phyloP scores from a whole-genome alignment of 2,888 invertebrate species.

The Schrankia costaestrigalis region DNA sequence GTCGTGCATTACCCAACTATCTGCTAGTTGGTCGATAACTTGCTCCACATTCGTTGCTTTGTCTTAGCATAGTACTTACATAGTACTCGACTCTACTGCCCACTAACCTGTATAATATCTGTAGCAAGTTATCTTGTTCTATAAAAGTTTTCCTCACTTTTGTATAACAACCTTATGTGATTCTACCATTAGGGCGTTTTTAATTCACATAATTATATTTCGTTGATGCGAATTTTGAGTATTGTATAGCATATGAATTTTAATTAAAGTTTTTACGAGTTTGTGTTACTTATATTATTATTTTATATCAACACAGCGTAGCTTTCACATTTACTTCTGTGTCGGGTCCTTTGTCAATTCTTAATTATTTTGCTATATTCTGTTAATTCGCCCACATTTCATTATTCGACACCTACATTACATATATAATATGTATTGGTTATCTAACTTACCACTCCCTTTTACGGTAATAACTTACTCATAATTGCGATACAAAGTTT shows the following conservation, averaged over 20 bases:
- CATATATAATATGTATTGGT: too few species aligned
- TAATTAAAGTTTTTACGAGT: conserved; percentile 18
- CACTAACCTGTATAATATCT: conserved; percentile 31
- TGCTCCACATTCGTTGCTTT: conserved; percentile 74
- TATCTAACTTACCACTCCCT: conserved; percentile 25
- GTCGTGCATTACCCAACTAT: conserved; percentile 60
- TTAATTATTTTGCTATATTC: conserved; percentile 20
- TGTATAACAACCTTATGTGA: conserved; percentile 22
- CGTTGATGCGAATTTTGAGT: conserved; percentile 14
- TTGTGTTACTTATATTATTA: conserved; percentile 7
- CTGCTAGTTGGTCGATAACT: conserved; percentile 61
- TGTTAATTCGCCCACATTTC: conserved; percentile 17
- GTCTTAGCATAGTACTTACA: conserved; percentile 45
- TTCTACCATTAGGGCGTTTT: conserved; percentile 19
- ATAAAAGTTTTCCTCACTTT: conserved; percentile 14
- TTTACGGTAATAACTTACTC: conserved; percentile 21
- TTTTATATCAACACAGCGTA: too few species aligned
- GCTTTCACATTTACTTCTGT: conserved; percentile 15
- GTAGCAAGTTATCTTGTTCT: conserved; percentile 14
- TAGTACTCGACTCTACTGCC: conserved; percentile 26
- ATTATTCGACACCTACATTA: conserved; percentile 15
- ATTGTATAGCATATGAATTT: conserved; percentile 25
- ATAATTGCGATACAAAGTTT: conserved; percentile 20
- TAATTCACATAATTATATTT: conserved; percentile 23
- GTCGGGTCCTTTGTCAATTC: conserved; percentile 13